Evolutionary conservation across 1,140 invertebrate species (phyloP).

Genomic region (Danaus melanippus): DNA sequence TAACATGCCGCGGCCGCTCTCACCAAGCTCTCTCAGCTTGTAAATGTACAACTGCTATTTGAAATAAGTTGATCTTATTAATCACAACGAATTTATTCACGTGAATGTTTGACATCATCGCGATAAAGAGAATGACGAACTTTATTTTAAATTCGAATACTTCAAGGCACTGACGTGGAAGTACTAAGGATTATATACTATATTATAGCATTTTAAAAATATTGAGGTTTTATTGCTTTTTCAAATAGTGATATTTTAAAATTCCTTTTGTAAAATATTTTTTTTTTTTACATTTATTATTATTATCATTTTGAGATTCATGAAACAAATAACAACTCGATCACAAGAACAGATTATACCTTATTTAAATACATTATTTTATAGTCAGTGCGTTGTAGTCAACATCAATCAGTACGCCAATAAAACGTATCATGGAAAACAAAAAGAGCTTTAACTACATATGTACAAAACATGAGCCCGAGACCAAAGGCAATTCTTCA

Average conservation of each 20-base stretch:
- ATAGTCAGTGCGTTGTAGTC: constrained; percentile 23
- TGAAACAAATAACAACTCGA: constrained; percentile 6
- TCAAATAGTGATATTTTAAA: too few relatives aligned
- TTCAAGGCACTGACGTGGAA: constrained; percentile 41
- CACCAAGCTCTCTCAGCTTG: constrained; percentile 24
- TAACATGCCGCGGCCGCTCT: constrained; percentile 22
- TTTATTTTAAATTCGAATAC: constrained; percentile 30
- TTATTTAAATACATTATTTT: constrained; percentile 13
- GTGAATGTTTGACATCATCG: constrained; percentile 31
- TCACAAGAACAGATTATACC: constrained; percentile 5
- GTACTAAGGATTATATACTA: constrained; percentile 3
- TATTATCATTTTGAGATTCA: too few relatives aligned
- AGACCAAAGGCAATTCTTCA: constrained; percentile 47
- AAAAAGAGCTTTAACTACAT: constrained; percentile 62
- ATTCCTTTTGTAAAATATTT: too few relatives aligned
- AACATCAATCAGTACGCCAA: constrained; percentile 13
- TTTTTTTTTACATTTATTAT: too few relatives aligned
- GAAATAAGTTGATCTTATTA: constrained; percentile 18
- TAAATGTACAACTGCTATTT: constrained; percentile 23
- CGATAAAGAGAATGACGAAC: constrained; percentile 23
- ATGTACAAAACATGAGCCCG: constrained; percentile 61
- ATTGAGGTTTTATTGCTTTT: too few relatives aligned
- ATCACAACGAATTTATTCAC: constrained; percentile 20
- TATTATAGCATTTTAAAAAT: too few relatives aligned
- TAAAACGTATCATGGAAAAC: constrained; percentile 25